Evolutionary conservation across 2,888 invertebrate species (phyloP), one percentile per base, ranked within the genome.

Genomic region (Erebia epiphron): DNA sequence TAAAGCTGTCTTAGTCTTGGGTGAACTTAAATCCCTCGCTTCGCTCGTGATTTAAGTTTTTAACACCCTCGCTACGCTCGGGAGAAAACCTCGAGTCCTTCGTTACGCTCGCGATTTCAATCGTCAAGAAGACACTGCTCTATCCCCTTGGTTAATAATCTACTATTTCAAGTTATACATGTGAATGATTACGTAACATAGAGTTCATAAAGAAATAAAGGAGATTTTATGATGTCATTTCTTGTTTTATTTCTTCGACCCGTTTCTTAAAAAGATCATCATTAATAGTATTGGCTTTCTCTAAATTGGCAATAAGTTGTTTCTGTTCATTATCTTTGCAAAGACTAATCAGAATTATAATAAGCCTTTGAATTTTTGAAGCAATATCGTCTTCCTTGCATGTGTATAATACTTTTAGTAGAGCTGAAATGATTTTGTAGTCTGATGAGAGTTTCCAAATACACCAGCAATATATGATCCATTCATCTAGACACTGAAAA

Each of bases 391-490:
- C 85, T 21, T 86, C 79, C 67, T 84, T 80, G 52, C 84, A 79
- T 26, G 83, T 77, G 78, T 88, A 89, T 16, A 92, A 81, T 16
- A 86, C 76, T 79, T 90, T 92, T 0, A 92, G 79, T 18, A 92
- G 78, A n/a, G 79, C 74, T 8, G 87, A 85, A 13, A 92, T 73
- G 18, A 91, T 70, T 69, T 84, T 87, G 18, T 86, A 80, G 63
- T 89, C 88, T 13, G 80, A 75, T 8, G 79, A 75, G 8, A 88
- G 75, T 70, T 80, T 83, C 91, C 90, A 92, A 11, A 83, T 79
- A 69, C 88, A 89, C 92, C 92, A 92, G 73, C 89, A 88, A 73
- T 90, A 80, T 71, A 79, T 86, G 16, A 89, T 79, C 92, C 92
- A 93, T 71, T 78, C 83, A 75, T 86, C 78, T 1, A 91, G 79